Base-by-base conservation (phyloP, 1,140 invertebrate species). In the Hestina assimilis region DNA sequence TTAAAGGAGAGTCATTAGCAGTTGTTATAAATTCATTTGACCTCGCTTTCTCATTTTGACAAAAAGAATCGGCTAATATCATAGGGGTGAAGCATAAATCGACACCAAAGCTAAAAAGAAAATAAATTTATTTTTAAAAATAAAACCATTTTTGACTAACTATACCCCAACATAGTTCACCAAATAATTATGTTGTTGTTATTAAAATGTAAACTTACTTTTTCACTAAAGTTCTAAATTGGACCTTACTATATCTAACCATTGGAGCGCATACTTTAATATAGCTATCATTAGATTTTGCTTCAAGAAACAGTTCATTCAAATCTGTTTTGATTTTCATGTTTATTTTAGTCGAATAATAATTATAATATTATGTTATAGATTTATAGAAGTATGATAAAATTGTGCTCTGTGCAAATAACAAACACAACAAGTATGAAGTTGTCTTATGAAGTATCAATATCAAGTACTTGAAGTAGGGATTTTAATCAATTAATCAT, bases 51-150 rank as follows among this genome's bases (percentile, higher is more conserved):
- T 92, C 82, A 59, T 97, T 98, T 75, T 93, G 92, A 35, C 96
- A 91, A 90, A 99, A 99, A 3, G 96, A 97, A 83, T 98, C 94
- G 0, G 97, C 96, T 50, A 99, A 87, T 60, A 99, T 98, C 98
- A 99, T 99, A 14, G 98, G 97, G 0, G 97, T 98, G 74, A 96
- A 99, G 47, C 95, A 94, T 45, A 99, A 82, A 82, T 99, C 96
- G 71, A 96, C 96, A 47, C 93, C 92, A 85, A 98, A 98, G 28
- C 89, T 89, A 69, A 89, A 89, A 41, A 17, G 12, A 15, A 35
- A 38, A 38, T 11, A 11, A 31, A 1, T 11, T 12, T 7, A 12
- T 31, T 1, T 31, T 11, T 12, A 11, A 11, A 8, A 28, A 31
- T 11, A 28, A 8, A 28, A 5, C 3, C n/a, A n/a, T n/a, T n/a